Base-by-base conservation (phyloP, 37 sponge, comb jelly and placozoan genomes). In the Theonella swinhoei region DNA sequence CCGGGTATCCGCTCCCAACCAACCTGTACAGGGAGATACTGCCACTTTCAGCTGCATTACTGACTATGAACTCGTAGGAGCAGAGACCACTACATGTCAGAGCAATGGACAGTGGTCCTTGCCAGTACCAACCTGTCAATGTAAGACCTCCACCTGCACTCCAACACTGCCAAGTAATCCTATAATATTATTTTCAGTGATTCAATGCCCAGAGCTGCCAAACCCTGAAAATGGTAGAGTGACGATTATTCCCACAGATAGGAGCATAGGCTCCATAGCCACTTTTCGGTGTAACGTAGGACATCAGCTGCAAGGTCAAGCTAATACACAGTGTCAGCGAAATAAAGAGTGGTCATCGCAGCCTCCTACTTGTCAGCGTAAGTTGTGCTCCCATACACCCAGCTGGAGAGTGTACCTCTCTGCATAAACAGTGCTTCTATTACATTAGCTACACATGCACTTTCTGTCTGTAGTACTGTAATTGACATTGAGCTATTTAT, bases 231-330 rank as follows among this genome's bases (percentile, higher is more conserved):
- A 65, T 20, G 66, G 66, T 29, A n/a, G n/a, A n/a, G 29, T 65
- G 25, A 28, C 22, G 28, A 22, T 25, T 19, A 14, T 43, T 5
- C 25, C 28, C 24, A 75, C 38, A 1, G 60, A 54, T 7, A 87
- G 75, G 23, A n/a, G 35, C 22, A 37, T 80, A 24, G 81, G 76
- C 22, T 38, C 74, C 1, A 29, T 43, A 3, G 88, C 60, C 30
- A 36, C 25, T 25, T 87, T 59, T 61, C 31, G 42, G 38, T 87
- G 88, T 47, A 65, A 75, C 29, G 41, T 24, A 19, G 88, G 88
- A 17, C 68, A 40, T 39, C 70, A 63, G 40, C 23, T 80, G 43
- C 63, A 11, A 19, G 88, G 88, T 7, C 24, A 61, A 25, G 3
- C 0, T 0, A 42, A n/a, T 1, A 33, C 68, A 5, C 41, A 47